Base-by-base conservation (phyloP, 2,888 invertebrate genomes). In the Pristionchus arcanus region DNA sequence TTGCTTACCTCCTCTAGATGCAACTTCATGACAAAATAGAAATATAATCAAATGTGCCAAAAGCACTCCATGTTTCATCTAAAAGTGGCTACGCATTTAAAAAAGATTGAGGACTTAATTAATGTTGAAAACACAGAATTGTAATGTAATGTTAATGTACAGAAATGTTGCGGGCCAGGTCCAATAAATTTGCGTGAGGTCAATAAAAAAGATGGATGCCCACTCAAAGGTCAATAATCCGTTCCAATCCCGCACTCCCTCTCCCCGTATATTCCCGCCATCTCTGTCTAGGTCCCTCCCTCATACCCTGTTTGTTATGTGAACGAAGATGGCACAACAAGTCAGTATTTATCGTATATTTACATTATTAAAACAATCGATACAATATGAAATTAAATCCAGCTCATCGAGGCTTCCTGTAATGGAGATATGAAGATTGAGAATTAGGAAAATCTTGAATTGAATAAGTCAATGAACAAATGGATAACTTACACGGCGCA, bases 401-500 rank as follows among this genome's bases (percentile, higher is more conserved):
- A 3, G 31, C 28, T 37, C 74, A 37, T 74, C 74, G 74, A 37
- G 74, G 74, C 31, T 74, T 74, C 37, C 74, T 74, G 74, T 0
- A 37, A 71, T 31, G 11, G 25, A 13, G 9, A 19, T 9, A 42
- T 63, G 5, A 63, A 63, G 9, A 7, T n/a, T 63, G 63, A 63
- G 11, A 25, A 25, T 4, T 21, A 19, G 19, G 13, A 13, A 55
- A 13, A 19, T 55, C 13, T 31, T 31, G 31, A 5, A 11, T n/a
- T 11, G 59, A 2, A 5, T 59, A 25, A 15, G 19, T 59, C 25
- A 34, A 11, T 16, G 31, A 71, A 1, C 21, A 19, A 7, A 11
- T 19, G 0, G 25, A 63, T 63, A 34, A 34, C 84, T 34, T 59
- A 85, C 84, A 85, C 84, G 11, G 84, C 84, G 34, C 84, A 85